Evolutionary conservation across 2,888 invertebrate genomes (phyloP), one percentile per base, ranked within the genome.

Genomic region (Helicoverpa assulta): DNA sequence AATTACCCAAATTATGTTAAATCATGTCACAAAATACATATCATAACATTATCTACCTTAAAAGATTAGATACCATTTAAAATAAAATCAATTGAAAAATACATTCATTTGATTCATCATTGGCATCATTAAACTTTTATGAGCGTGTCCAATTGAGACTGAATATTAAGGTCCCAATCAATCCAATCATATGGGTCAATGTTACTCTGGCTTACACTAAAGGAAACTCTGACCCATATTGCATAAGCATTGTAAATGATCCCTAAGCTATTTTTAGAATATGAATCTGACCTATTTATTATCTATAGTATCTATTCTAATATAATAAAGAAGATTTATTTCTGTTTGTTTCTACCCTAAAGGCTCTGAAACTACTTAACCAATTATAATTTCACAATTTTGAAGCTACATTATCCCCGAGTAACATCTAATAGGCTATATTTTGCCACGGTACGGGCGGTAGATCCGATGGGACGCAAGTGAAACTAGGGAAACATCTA

Each of bases 151-250:
- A 85, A 84, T 87, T 84, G 78, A 76, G 65, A 53, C 64, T 83
- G 72, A 82, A 77, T 73, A 72, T 73, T 70, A 67, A 82, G 81
- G 76, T 77, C 72, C 77, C 61, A 74, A 80, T 78, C 64, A 82
- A 76, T 70, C 77, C 61, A 74, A 80, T 78, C 65, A 83, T 74
- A 80, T 80, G 69, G 85, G 87, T 85, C 88, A 88, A 85, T 86
- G 84, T 81, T 81, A 80, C 54, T 33, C 43, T 14, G 47, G 47
- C 21, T 26, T n/a, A 26, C 5, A 60, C 12, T 18, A 29, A 5
- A 19, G 26, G 66, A 52, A 64, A 58, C 58, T 26, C 53, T 67
- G 61, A 61, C 63, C 63, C 62, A 40, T 61, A 76, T 63, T 65
- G 54, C 33, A 56, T 65, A 61, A 65, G 43, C 55, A n/a, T 54